These are phyloP conservation scores for Sminthurides bifidus DNA, from an alignment of 1,140 invertebrate genomes.

Conservation along the genomic window DNA sequence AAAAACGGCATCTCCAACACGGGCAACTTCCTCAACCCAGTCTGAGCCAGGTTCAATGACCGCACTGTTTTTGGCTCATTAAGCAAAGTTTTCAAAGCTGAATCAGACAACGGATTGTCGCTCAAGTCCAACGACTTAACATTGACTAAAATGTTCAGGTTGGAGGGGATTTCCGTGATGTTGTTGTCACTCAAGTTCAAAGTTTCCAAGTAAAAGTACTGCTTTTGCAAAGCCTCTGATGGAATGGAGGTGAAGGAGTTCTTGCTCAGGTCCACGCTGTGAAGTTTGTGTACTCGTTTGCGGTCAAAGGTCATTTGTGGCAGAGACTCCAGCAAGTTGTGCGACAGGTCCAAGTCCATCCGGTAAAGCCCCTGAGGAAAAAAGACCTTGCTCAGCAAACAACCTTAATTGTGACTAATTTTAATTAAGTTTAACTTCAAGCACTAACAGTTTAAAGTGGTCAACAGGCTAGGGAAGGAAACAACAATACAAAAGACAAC, in stretches of 20 bases:
- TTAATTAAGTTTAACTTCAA: background rate
- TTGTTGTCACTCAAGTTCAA: slow-evolving; percentile 68
- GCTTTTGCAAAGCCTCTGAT: slow-evolving; percentile 60
- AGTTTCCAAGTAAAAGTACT: slow-evolving; percentile 64
- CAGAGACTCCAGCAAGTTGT: slow-evolving; percentile 59
- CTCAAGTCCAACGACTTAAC: slow-evolving; percentile 76
- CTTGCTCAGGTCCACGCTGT: slow-evolving; percentile 62
- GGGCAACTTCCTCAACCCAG: slow-evolving; percentile 49
- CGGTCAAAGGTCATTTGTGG: slow-evolving; percentile 75
- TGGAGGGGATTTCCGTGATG: slow-evolving; percentile 61
- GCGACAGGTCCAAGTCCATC: slow-evolving; percentile 59
- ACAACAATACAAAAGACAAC: background rate
- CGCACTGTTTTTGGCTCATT: slow-evolving; percentile 78
- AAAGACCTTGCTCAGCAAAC: background rate
- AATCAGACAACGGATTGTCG: slow-evolving; percentile 63
- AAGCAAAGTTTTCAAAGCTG: slow-evolving; percentile 60
- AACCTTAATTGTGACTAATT: background rate
- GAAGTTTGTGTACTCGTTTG: slow-evolving; percentile 59
- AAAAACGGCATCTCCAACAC: slow-evolving; percentile 74
- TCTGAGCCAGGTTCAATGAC: slow-evolving; percentile 64
- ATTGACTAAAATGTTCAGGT: slow-evolving; percentile 73
- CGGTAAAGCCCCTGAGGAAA: slow-evolving; percentile 49
- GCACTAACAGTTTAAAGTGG: background rate
- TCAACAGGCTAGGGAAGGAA: background rate
- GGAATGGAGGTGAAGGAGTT: slow-evolving; percentile 70